Conservation (phyloP, 2,888 invertebrate species). For the Phengaris alcon region DNA sequence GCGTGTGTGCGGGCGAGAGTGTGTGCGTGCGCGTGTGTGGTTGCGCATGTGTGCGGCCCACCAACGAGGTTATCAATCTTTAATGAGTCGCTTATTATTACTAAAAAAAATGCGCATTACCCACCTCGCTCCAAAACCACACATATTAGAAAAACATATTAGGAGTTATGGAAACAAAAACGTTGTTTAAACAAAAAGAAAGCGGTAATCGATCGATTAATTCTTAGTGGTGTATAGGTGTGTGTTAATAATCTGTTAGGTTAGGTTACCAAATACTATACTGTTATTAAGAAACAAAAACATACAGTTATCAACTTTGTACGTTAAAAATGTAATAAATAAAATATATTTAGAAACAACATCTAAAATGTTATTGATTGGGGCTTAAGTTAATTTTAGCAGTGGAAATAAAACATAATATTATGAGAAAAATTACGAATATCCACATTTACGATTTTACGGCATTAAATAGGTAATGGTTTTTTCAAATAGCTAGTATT, state of each 20-base stretch:
- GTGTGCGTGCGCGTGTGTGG: conserved; percentile 43
- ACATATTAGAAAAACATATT: conserved; percentile 34
- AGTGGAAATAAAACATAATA: no score
- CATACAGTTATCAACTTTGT: not conserved
- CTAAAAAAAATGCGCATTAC: conserved; percentile 54
- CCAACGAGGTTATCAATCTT: conserved; percentile 69
- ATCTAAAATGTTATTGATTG: no score
- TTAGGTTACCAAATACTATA: not conserved
- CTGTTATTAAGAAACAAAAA: not conserved
- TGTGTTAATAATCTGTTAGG: not conserved
- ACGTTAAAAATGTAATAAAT: not conserved
- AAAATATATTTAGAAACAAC: no score
- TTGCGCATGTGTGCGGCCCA: conserved; percentile 50
- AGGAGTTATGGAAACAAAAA: conserved; percentile 6
- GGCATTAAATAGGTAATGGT: no score
- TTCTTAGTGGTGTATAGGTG: not conserved
- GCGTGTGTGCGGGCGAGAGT: no score
- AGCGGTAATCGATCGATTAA: not conserved
- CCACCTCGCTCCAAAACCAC: conserved; percentile 44
- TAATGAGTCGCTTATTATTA: conserved; percentile 60
- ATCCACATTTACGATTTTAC: no score
- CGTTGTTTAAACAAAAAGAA: not conserved
- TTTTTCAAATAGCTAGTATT: no score
- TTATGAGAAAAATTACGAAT: no score
- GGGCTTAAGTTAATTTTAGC: no score